phyloP scores from a whole-genome alignment of 1,140 invertebrate genomes.

The Penaeus vannamei region DNA sequence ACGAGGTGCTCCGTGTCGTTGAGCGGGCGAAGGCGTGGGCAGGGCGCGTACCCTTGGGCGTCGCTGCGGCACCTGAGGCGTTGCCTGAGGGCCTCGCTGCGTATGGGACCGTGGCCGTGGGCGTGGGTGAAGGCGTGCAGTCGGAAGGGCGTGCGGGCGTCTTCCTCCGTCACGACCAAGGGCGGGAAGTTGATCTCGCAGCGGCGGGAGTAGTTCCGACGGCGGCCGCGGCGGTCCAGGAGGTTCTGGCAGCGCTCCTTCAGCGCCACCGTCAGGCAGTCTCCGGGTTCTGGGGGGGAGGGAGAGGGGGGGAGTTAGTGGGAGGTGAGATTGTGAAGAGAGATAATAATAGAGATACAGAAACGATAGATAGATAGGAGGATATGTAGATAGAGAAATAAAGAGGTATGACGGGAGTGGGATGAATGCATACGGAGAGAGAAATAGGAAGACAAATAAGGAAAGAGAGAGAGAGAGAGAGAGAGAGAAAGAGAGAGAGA shows the following conservation, averaged over 20 bases:
- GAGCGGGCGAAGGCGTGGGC: constrained; percentile 71
- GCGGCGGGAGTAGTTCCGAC: constrained; percentile 65
- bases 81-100: constrained; percentile 4
- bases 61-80: constrained; percentile 62
- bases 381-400: background rate
- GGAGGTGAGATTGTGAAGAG: too few relatives aligned
- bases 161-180: constrained; percentile 69
- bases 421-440: constrained; percentile 2
- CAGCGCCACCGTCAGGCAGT: constrained; percentile 53
- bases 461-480: background rate
- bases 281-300: constrained; percentile 41
- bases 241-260: constrained; percentile 58
- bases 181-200: constrained; percentile 75
- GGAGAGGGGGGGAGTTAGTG: background rate
- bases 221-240: constrained; percentile 41
- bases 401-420: background rate
- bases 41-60: constrained; percentile 71
- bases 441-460: constrained; percentile 8
- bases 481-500: constrained; percentile 28
- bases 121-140: constrained; percentile 45
- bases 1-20: constrained; percentile 72
- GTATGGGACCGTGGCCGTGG: constrained; percentile 2
- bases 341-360: too few relatives aligned
- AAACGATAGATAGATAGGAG: too few relatives aligned
- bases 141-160: constrained; percentile 63